Evolutionary conservation across 92 coral and sea anemone genomes (phyloP).

Genomic region (Micromussa lordhowensis): DNA sequence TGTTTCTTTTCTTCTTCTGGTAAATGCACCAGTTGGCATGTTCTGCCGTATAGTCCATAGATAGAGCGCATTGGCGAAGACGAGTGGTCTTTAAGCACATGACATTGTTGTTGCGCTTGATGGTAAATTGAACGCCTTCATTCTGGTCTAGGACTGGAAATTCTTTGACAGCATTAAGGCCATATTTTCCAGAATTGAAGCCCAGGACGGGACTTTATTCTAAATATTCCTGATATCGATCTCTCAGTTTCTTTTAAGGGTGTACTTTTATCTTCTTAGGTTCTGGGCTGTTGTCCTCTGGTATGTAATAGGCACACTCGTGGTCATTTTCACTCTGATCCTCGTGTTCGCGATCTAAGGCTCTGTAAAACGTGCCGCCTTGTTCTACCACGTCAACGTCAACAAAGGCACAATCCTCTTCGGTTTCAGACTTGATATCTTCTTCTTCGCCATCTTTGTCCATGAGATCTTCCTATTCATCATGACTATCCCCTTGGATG

Average conservation of each 20-base stretch:
- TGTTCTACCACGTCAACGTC: background rate
- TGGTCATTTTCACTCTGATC: too few relatives aligned
- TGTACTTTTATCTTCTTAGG: background rate
- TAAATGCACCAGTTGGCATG: too few relatives aligned
- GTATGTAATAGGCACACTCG: background rate
- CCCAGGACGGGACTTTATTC: conserved; percentile 53
- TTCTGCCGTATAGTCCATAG: too few relatives aligned
- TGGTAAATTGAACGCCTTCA: conserved; percentile 47
- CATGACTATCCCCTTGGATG: background rate
- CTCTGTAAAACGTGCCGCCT: conserved; percentile 6
- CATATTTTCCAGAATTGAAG: conserved; percentile 65
- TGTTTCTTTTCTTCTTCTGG: too few relatives aligned
- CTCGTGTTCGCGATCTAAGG: background rate
- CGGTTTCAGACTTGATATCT: conserved; percentile 20
- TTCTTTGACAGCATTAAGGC: conserved; percentile 50
- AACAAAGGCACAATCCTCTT: background rate
- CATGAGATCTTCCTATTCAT: conserved; percentile 14
- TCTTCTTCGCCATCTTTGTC: conserved; percentile 23
- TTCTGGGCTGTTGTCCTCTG: background rate
- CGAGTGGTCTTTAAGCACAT: background rate
- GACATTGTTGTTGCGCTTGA: conserved; percentile 57
- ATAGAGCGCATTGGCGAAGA: too few relatives aligned
- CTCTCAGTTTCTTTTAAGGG: conserved; percentile 21
- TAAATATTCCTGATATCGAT: conserved; percentile 26
- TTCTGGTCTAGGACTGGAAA: conserved; percentile 40